Conservation (phyloP, 2,113 vertebrate genomes). For the Tichodroma muraria region DNA sequence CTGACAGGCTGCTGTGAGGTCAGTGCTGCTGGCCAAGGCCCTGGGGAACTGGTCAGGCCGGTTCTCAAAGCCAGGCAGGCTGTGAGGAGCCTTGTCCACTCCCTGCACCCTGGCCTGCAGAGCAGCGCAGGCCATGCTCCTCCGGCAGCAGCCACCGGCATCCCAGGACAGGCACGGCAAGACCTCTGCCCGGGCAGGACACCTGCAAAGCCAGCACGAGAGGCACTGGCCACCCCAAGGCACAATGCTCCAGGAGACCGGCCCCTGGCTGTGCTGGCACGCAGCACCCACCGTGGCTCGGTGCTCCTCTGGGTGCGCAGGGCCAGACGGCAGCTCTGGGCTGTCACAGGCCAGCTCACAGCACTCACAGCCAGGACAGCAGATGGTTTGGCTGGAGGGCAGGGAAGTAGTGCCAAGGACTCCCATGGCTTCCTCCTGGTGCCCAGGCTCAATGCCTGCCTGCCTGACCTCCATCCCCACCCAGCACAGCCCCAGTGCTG, state of each 20-base stretch:
- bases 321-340: background rate
- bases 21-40: background rate
- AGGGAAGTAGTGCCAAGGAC: background rate
- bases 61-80: background rate
- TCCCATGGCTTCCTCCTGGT: background rate
- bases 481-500: accelerated
- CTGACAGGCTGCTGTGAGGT: background rate
- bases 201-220: background rate
- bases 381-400: background rate
- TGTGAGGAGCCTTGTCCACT: background rate
- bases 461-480: background rate
- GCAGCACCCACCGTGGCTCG: accelerated
- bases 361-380: background rate
- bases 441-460: background rate
- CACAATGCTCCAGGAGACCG: accelerated
- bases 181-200: background rate
- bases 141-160: background rate
- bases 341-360: accelerated
- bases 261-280: background rate
- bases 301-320: background rate
- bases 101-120: background rate
- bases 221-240: background rate
- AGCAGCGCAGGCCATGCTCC: accelerated
- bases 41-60: background rate
- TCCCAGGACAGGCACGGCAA: background rate